phyloP scores from a whole-genome alignment of 2,113 vertebrate species.

The Stigmatopora argus region DNA sequence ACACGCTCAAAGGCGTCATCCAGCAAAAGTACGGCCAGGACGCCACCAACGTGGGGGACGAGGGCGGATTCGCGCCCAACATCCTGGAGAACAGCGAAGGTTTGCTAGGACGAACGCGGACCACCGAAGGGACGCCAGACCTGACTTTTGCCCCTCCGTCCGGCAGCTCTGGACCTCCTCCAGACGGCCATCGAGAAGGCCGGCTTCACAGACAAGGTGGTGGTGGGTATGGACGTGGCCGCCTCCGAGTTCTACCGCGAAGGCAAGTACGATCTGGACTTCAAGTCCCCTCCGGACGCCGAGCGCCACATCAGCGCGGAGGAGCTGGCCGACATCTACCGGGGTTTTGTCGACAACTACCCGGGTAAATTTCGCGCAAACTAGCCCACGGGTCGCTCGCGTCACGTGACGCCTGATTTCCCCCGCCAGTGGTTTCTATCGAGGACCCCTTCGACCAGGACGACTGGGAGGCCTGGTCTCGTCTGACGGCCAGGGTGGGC shows the following conservation, averaged over 20 bases:
- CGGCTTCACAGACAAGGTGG: slow-evolving; percentile 89
- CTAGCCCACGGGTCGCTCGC: too few species aligned
- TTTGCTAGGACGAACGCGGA: slow-evolving; percentile 39
- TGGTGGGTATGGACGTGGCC: slow-evolving; percentile 93
- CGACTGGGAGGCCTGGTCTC: slow-evolving; percentile 91
- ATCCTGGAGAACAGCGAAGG: slow-evolving; percentile 95
- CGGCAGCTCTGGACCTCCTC: slow-evolving; percentile 85
- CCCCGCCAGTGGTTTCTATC: slow-evolving; percentile 84
- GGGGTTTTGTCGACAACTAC: slow-evolving; percentile 90
- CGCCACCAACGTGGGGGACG: slow-evolving; percentile 90
- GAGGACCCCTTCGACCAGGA: slow-evolving; percentile 97
- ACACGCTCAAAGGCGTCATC: slow-evolving; percentile 90
- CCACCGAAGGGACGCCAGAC: neutral
- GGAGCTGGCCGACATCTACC: slow-evolving; percentile 88
- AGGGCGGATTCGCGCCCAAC: slow-evolving; percentile 91
- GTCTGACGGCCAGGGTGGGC: slow-evolving; percentile 84
- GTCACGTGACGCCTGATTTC: neutral
- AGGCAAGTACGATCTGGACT: slow-evolving; percentile 92
- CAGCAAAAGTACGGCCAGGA: slow-evolving; percentile 94
- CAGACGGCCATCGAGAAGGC: slow-evolving; percentile 93
- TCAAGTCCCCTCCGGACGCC: slow-evolving; percentile 86
- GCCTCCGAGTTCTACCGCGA: slow-evolving; percentile 90
- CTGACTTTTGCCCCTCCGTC: neutral
- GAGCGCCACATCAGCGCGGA: slow-evolving; percentile 81
- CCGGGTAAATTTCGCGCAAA: slow-evolving; percentile 72